Conservation (phyloP, 2,888 invertebrate species). For the Leptarthrus brevirostris region DNA sequence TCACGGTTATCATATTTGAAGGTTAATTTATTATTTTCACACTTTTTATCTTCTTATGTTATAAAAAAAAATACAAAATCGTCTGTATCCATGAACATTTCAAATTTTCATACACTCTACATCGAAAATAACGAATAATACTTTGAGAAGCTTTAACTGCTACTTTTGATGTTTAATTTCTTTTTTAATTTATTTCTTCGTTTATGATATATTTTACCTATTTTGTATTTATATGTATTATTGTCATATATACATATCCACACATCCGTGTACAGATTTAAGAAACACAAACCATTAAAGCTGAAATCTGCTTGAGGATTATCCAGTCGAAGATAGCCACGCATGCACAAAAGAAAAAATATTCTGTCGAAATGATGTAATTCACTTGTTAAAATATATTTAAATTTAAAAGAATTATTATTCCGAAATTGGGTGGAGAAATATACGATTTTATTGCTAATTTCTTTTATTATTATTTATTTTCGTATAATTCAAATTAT, state of each 20-base stretch:
- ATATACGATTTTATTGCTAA: constrained; percentile 56
- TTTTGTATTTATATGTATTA: background rate
- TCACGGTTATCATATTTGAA: too few species aligned
- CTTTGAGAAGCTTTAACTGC: constrained; percentile 37
- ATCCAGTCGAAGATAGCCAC: background rate
- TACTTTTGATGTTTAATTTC: constrained; percentile 31
- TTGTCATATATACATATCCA: too few species aligned
- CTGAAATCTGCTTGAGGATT: background rate
- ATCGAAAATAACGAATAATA: constrained; percentile 6
- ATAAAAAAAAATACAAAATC: constrained; percentile 9
- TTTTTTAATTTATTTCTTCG: constrained; percentile 1
- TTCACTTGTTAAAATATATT: background rate
- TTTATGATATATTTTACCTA: constrained; percentile 4
- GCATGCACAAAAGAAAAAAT: constrained; percentile 28
- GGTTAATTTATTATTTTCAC: too few species aligned
- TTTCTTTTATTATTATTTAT: constrained; percentile 36
- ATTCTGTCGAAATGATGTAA: background rate
- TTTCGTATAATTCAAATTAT: constrained; percentile 37
- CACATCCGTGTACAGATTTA: background rate
- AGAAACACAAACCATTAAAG: constrained; percentile 2
- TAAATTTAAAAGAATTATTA: constrained; percentile 9
- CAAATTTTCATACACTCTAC: background rate
- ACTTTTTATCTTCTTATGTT: too few species aligned
- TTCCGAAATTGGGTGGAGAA: constrained; percentile 67
- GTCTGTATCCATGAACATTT: background rate